phyloP scores from a whole-genome alignment of 1,140 invertebrate species.

The Mesaphorura yosii region DNA sequence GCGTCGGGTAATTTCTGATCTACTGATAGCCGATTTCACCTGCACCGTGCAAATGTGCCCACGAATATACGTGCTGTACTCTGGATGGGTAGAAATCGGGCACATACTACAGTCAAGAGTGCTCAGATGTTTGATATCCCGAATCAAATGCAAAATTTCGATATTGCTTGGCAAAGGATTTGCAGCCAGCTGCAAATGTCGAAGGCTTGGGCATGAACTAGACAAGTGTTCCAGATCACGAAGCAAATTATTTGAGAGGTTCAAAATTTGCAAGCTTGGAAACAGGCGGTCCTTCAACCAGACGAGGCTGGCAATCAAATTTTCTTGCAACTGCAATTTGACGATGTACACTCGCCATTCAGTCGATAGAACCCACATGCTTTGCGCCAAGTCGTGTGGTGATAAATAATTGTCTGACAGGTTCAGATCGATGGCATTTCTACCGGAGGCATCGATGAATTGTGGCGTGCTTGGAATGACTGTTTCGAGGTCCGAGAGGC shows the following conservation, averaged over 20 bases:
- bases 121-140: not conserved
- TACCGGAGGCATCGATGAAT: not conserved
- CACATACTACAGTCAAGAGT: conserved; percentile 14
- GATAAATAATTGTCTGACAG: conserved; percentile 26
- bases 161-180: conserved; percentile 19
- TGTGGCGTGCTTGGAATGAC: conserved; percentile 13
- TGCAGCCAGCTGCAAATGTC: conserved; percentile 17
- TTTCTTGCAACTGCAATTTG: conserved; percentile 23
- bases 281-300: conserved; percentile 20
- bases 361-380: not conserved
- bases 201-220: conserved; percentile 12
- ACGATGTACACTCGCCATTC: conserved; percentile 18
- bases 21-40: conserved; percentile 10
- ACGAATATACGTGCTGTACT: conserved; percentile 7
- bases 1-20: not conserved
- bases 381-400: not conserved
- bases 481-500: conserved; percentile 11
- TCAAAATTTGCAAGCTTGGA: conserved; percentile 22
- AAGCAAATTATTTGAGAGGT: conserved; percentile 20
- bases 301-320: conserved; percentile 15
- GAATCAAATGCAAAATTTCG: conserved; percentile 2
- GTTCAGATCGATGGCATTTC: conserved; percentile 11
- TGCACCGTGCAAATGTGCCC: conserved; percentile 8
- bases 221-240: conserved; percentile 9
- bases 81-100: conserved; percentile 20